Evolutionary conservation across 2,888 invertebrate species (phyloP), one percentile per base, ranked within the genome.

Genomic region (Meiosimyza platycephala): DNA sequence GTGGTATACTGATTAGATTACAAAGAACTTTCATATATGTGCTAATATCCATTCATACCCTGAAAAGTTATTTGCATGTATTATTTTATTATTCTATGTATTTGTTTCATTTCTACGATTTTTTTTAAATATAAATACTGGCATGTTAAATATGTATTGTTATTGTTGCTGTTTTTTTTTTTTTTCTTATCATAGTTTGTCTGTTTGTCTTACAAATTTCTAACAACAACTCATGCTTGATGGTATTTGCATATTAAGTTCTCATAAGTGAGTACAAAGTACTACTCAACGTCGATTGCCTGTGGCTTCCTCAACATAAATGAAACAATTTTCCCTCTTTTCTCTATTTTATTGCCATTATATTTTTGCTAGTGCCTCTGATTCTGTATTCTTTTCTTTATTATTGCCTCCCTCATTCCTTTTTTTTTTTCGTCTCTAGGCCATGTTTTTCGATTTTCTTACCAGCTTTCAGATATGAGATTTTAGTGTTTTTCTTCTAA

Each of bases 241-340:
- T 63, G 63, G 16, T 64, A 64, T 64, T 64, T 64, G 64, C 64
- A 51, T 64, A 64, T 64, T 64, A 64, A 64, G 64, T 18, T 40
- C 40, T 64, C 64, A 51, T 64, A 64, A 64, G 50, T 48, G 51
- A 64, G 22, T 28, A 51, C 64, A 64, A 64, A 67, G 54, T 67
- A 67, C 55, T 67, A 2, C 9, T 40, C 40, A 9, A 7, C 40
- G 40, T 40, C 48, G 57, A 67, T 67, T 67, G 48, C 57, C 67
- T 67, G 57, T 57, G 67, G 67, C 63, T 63, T 50, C 47, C 50
- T 48, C 63, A 63, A 18, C 47, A 50, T 22, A 63, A 63, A 63
- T 40, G 63, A 47, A 63, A 48, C 50, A 63, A 63, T 63, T 48
- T 40, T 40, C 16, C 62, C 47, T 57, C 9, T 28, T 28, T 57